Evolutionary conservation across 2,797 vertebrate species (phyloP).

Genomic region (Rallus crepitans): DNA sequence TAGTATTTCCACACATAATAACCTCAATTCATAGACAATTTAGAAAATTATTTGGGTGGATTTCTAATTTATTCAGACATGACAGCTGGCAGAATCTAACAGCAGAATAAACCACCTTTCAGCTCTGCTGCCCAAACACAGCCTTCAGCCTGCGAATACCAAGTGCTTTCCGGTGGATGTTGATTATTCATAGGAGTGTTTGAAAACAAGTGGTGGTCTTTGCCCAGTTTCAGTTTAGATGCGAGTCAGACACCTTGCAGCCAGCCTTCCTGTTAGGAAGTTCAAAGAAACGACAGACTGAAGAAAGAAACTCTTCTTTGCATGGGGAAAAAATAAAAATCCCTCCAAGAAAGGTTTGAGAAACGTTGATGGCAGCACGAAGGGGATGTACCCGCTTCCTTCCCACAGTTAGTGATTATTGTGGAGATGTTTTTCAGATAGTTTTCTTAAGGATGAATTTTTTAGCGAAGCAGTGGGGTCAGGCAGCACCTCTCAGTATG

Average conservation of each 20-base stretch:
- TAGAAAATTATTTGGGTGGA: background rate
- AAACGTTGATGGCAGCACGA: background rate
- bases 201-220: background rate
- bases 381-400: background rate
- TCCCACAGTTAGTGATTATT: background rate
- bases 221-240: background rate
- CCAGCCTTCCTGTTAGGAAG: background rate
- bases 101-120: conserved; percentile 10
- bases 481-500: background rate
- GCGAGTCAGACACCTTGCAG: background rate
- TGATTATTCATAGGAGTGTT: background rate
- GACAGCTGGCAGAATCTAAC: conserved; percentile 15
- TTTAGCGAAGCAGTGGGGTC: background rate
- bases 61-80: background rate
- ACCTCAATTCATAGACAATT: background rate
- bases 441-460: background rate
- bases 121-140: conserved; percentile 44
- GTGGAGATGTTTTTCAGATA: background rate
- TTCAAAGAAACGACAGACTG: background rate
- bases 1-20: background rate
- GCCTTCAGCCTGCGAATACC: background rate
- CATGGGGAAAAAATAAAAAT: background rate
- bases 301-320: background rate
- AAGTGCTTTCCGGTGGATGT: background rate
- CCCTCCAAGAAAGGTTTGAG: background rate